Evolutionary conservation across 2,113 vertebrate species (phyloP).

Genomic region (Fulmarus glacialis): DNA sequence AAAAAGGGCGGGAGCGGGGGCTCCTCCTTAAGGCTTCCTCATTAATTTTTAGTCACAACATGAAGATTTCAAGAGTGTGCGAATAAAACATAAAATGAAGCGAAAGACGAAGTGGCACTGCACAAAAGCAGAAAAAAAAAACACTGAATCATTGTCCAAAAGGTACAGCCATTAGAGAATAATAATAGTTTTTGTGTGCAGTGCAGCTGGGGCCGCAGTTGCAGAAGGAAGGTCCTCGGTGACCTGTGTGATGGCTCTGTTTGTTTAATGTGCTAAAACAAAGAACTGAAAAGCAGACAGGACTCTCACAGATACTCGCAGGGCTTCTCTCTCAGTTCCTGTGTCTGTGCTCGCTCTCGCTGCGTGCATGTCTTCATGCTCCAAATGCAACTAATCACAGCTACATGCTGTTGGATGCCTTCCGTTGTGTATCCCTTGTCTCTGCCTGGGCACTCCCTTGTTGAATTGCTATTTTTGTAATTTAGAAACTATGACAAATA

Average conservation of each 20-base stretch:
- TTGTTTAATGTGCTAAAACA: constrained; percentile 60
- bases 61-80: constrained; percentile 43
- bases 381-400: constrained; percentile 41
- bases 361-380: constrained; percentile 28
- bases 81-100: constrained; percentile 19
- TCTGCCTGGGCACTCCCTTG: not conserved
- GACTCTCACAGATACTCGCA: not conserved
- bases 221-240: constrained; percentile 19
- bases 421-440: not conserved
- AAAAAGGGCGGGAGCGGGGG: not conserved
- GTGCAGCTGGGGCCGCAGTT: constrained; percentile 45
- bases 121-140: not conserved
- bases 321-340: not conserved
- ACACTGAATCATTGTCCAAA: constrained; percentile 29
- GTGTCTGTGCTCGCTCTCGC: not conserved
- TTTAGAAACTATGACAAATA: constrained; percentile 19
- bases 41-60: constrained; percentile 46
- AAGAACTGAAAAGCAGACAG: constrained; percentile 35
- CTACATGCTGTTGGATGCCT: not conserved
- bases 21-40: not conserved
- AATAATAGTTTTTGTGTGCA: constrained; percentile 48
- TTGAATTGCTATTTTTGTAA: constrained; percentile 4
- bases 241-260: constrained; percentile 36
- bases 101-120: not conserved
- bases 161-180: constrained; percentile 55